Evolutionary conservation across 2,888 invertebrate genomes (phyloP), one percentile per base, ranked within the genome.

Genomic region (Drosophila testacea): DNA sequence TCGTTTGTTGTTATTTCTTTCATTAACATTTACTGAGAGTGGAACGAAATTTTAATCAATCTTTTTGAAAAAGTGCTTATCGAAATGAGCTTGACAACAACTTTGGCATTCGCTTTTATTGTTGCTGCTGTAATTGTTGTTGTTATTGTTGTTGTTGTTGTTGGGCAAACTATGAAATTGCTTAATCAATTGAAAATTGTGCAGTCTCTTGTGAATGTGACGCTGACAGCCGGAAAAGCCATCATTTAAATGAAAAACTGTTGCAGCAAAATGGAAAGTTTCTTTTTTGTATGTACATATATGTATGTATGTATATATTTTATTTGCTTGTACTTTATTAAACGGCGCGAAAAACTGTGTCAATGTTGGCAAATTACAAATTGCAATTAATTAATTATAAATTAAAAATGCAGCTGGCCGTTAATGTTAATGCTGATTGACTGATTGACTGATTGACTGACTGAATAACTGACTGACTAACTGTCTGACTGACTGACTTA

Each of bases 341-440:
- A 72, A 56, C 56, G 50, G 55, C 36, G 59, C 39, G 55, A 69
- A 76, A 87, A 87, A 79, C 82, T 81, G 85, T 82, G 82, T 82
- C 87, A 82, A 82, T 82, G 82, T 69, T 87, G 84, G 84, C 79
- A 81, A 73, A 87, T 82, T 82, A 82, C 82, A 68, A 73, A 81
- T 84, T 84, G 82, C 79, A 87, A 81, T 82, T 87, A 87, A 84
- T 87, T 77, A 87, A 82, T 81, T 84, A 75, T 66, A 81, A 87
- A 84, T 79, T 69, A 59, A 79, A 81, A 81, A 73, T 73, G 67
- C 72, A 77, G 52, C 46, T 32, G 67, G 22, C 48, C 32, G 54
- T 55, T 38, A 48, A 48, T 61, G 39, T 57, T 67, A 73, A 72
- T 57, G 61, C 73, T 51, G 52, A 77, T 66, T 71, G 72, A 62